Evolutionary conservation across 2,113 vertebrate genomes (phyloP), one percentile per base, ranked within the genome.

Genomic region (Cricetomys ansorgei): DNA sequence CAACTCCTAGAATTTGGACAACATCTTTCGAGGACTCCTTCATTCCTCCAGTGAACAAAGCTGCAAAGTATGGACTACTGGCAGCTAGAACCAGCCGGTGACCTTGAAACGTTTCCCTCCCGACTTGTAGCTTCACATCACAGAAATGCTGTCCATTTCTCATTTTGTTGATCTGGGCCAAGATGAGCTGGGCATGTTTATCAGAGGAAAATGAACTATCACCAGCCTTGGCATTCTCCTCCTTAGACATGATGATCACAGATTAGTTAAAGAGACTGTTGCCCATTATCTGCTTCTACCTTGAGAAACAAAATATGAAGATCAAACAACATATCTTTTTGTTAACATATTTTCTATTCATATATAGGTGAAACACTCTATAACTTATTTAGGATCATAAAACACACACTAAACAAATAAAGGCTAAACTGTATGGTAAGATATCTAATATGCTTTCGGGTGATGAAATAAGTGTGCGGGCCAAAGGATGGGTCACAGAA

Each of bases 51-150:
- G 99, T 99, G 95, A 99, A 99, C 70, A 99, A 98, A 80, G 99
- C 99, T 3, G 99, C 98, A 98, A 99, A 99, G 96, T 99, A 99
- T 0, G 99, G 99, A 94, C 99, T 99, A 97, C 99, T 99, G 72
- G 99, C 99, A 70, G 99, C 99, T 81, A 99, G 98, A 90, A 99
- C 99, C 96, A 99, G 97, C 34, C 99, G 98, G 94, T 99, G 99
- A 83, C 99, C 99, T 88, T 97, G 97, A 97, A 99, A 99, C 76
- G 98, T 98, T 69, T 98, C 98, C n/a, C 98, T 97, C 4, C 99
- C 99, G 13, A 99, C 99, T 93, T 98, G 99, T 69, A 99, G 98
- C 62, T 99, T 98, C 77, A 99, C 99, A 29, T 99, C 99, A 87
- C 99, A 99, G 98, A 99, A 99, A 96, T 99, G 99, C 7, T 98